Evolutionary conservation across 2,797 vertebrate species (phyloP), one percentile per base, ranked within the genome.

Genomic region (Podarcis siculus): DNA sequence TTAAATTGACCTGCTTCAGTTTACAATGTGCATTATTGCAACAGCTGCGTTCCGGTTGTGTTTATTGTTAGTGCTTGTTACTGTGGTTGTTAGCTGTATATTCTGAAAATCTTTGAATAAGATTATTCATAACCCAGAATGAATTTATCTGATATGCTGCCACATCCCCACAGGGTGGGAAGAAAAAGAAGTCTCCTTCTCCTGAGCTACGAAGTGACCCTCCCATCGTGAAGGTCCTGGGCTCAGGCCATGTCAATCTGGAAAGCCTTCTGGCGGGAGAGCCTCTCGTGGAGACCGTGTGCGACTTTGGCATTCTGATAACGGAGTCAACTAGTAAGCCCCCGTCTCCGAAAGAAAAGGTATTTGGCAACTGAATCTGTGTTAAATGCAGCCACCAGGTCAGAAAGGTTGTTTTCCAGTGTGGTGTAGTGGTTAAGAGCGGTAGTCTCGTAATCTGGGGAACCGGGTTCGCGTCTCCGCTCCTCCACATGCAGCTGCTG

Each of bases 121-220:
- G 13, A 55, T 15, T 15, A 55, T 55, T 55, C 4, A 55, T 15
- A 55, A 55, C 49, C 49, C 49, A 55, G 49, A 55, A 55, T 55
- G 49, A 55, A 15, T 55, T 55, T 23, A 64, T 92, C 82, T 90
- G 58, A 1, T 17, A 45, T 23, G 30, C 83, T 42, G 23, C 32
- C 0, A 0, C 19, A 1, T 86, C 42, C 37, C 17, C 71, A 35
- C 35, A 95, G 94, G 27, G 1, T 83, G 95, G 95, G 1, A 86
- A 96, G 90, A 97, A 95, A 88, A 97, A 96, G 90, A 96, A 90
- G 23, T 90, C 95, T 17, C 13, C 32, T 3, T 10, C 55, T 0
- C 76, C 81, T 42, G 96, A 97, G 58, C 89, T 98, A 32, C 94
- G 85, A 13, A 97, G 97, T 0, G 97, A 98, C 17, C 90, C 96